These are phyloP conservation scores for Boleophthalmus pectinirostris DNA, from an alignment of 2,113 vertebrate species.

Conservation along the genomic window DNA sequence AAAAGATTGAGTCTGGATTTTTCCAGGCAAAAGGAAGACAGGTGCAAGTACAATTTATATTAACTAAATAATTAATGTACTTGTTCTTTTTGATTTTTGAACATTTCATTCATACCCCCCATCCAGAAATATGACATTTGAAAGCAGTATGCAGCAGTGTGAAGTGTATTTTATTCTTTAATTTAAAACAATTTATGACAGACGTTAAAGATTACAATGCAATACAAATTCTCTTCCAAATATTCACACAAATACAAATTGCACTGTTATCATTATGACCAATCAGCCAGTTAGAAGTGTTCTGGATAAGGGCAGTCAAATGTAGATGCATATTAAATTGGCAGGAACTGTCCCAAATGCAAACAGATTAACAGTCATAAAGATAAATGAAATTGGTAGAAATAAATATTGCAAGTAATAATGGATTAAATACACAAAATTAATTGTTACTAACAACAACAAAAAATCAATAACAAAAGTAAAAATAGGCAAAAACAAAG, in stretches of 20 bases:
- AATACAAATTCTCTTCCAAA: slow-evolving; percentile 50
- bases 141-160: slow-evolving; percentile 36
- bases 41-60: too few species aligned
- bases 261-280: slow-evolving; percentile 59
- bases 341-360: slow-evolving; percentile 36
- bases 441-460: slow-evolving; percentile 73
- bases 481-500: slow-evolving; percentile 50
- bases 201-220: slow-evolving; percentile 39
- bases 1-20: too few species aligned
- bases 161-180: slow-evolving; percentile 57
- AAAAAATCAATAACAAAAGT: slow-evolving; percentile 62
- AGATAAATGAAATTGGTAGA: slow-evolving; percentile 64
- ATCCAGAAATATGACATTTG: too few species aligned
- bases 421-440: slow-evolving; percentile 78
- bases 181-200: slow-evolving; percentile 64
- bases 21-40: too few species aligned
- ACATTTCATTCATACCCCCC: too few species aligned
- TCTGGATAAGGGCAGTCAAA: slow-evolving; percentile 39
- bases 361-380: slow-evolving; percentile 61
- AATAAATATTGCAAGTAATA: slow-evolving; percentile 87
- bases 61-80: too few species aligned
- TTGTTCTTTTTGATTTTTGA: too few species aligned
- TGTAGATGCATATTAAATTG: slow-evolving; percentile 55
- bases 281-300: slow-evolving; percentile 34
- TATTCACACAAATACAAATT: slow-evolving; percentile 52